phyloP scores from a whole-genome alignment of 2,888 invertebrate species.

The Macrostomum cliftonense region DNA sequence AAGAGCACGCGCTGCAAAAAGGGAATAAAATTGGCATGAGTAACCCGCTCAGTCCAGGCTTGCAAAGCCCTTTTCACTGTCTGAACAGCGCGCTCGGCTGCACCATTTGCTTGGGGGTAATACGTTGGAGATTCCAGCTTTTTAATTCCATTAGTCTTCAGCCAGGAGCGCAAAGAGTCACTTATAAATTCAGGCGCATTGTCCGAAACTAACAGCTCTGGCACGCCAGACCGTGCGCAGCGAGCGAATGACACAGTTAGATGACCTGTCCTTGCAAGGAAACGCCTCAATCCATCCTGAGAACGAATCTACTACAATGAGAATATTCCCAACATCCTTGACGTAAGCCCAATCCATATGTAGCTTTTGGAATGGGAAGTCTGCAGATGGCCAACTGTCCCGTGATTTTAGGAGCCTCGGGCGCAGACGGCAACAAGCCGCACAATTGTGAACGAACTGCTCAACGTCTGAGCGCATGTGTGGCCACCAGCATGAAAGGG shows the following conservation, averaged over 20 bases:
- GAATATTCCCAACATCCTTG: too few relatives aligned
- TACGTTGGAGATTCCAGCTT: constrained; percentile 2
- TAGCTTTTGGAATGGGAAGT: constrained; percentile 4
- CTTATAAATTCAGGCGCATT: constrained; percentile 6
- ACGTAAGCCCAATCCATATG: background rate
- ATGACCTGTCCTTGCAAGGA: too few relatives aligned
- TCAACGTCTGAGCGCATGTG: too few relatives aligned
- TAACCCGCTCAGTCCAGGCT: background rate
- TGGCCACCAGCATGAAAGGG: too few relatives aligned
- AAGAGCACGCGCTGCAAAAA: constrained; percentile 4
- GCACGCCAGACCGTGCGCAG: constrained; percentile 6
- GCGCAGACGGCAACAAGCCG: too few relatives aligned
- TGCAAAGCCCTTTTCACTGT: too few relatives aligned
- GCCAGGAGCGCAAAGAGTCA: too few relatives aligned
- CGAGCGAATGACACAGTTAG: constrained; percentile 2
- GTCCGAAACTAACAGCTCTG: constrained; percentile 2
- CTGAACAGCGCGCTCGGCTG: background rate
- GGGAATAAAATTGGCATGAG: background rate
- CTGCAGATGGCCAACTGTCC: too few relatives aligned
- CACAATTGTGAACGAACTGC: too few relatives aligned
- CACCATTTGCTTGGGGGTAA: background rate
- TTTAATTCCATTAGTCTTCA: background rate
- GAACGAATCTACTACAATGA: too few relatives aligned
- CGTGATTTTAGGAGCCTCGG: too few relatives aligned
- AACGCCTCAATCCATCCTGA: too few relatives aligned